Base-by-base conservation (phyloP, 2,113 vertebrate genomes). In the Dendropsophus ebraccatus region DNA sequence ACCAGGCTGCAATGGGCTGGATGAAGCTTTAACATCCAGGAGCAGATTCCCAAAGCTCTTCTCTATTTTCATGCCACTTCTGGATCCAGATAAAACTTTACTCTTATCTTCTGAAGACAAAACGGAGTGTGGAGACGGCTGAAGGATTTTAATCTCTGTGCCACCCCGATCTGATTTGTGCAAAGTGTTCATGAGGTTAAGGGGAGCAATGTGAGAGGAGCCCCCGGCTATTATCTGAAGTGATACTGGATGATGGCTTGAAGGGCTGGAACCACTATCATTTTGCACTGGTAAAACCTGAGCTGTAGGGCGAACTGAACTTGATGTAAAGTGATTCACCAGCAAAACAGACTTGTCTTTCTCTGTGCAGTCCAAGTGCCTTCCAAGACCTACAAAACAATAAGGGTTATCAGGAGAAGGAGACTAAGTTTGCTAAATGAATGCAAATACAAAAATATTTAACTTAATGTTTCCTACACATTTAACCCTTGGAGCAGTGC, bases 251-350 rank as follows among this genome's bases (percentile, higher is more conserved):
- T 94, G 94, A 89, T 94, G 94, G 49, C 92, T 87, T 0, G 87
- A 87, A 0, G 92, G 90, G 81, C 87, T 88, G 85, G 95, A 90
- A 88, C 91, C 74, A 0, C 93, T 89, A 0, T 99, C 97, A 0
- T 97, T 98, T 87, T 99, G 97, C 89, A 99, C 98, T 0, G 97
- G 98, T 6, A 99, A 93, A 13, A 99, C 98, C 94, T 99, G 98
- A 19, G 98, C 98, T 0, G 97, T 99, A 88, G 98, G 97, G 0
- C 98, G 94, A 88, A 93, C 91, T 0, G 94, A 93, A 70, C 93
- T 92, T 0, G 96, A 94, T 16, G 94, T 89, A 84, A 94, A 94
- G 88, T 97, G 95, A 80, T 92, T 96, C 87, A 97, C 92, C 50
- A 98, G 91, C 91, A 96, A 93, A 88, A 96, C 93, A 0, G 97